Base-by-base conservation (phyloP, 2,113 vertebrate species). In the Manacus vitellinus region DNA sequence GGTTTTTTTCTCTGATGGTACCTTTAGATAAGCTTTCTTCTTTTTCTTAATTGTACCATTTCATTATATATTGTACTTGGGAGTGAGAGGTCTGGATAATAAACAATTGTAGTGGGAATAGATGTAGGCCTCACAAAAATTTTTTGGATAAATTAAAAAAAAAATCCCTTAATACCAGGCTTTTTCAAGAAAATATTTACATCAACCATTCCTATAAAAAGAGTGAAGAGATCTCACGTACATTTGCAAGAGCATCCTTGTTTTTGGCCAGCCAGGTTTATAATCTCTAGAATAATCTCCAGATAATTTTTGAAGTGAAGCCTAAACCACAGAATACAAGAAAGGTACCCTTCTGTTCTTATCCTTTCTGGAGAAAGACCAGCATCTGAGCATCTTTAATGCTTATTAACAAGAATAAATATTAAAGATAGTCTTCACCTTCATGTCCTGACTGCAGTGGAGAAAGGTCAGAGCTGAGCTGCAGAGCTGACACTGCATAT, bases 351-450 rank as follows among this genome's bases (percentile, higher is more conserved):
- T 71, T 82, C 56, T 70, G 6, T 47, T 96, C 22, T 90, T 56
- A 28, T 73, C 49, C 37, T 52, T 77, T 62, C 37, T 70, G 43
- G 86, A 67, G 37, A 52, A 85, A 58, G 25, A 62, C 7, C 30
- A 79, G 8, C 20, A 31, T 66, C 46, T 89, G n/a, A 63, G 71
- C 73, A 54, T 71, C 55, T 85, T 80, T 86, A 93, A 65, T 84
- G 20, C 24, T 88, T 52, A 54, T 67, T 92, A 88, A 37, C 22
- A 80, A 59, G 72, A 75, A 70, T 43, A 65, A 43, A 66, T 76
- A 68, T 92, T 94, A 52, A 91, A 82, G 61, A 74, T 79, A 67
- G 41, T 84, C 63, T 89, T 95, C 72, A 83, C 68, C 52, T 88
- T 94, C 33, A 14, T 62, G 44, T 89, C 72, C 65, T 84, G 47